phyloP scores from a whole-genome alignment of 2,113 vertebrate species.

The Ardeotis arabs region DNA sequence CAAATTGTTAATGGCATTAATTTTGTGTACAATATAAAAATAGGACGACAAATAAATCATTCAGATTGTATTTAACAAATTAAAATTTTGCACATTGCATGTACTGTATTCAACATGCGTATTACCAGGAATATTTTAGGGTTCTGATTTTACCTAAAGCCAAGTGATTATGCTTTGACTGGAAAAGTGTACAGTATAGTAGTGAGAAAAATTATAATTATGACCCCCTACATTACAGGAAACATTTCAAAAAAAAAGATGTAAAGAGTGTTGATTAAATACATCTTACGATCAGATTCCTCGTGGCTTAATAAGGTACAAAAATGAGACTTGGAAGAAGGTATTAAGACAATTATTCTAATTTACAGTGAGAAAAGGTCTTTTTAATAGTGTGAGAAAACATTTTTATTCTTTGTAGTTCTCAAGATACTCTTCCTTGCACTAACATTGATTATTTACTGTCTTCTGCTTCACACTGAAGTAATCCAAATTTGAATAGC shows the following conservation, averaged over 20 bases:
- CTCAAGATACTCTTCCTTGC: neutral
- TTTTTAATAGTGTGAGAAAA: neutral
- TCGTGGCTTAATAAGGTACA: neutral
- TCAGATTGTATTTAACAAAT: neutral
- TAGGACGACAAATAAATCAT: neutral
- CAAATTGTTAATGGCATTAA: neutral
- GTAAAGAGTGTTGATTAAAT: neutral
- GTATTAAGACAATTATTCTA: neutral
- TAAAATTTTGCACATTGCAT: neutral
- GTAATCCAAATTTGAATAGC: neutral
- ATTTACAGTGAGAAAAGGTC: neutral
- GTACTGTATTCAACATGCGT: neutral
- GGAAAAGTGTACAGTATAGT: neutral
- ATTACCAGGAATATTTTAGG: neutral
- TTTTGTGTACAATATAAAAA: neutral
- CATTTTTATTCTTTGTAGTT: neutral
- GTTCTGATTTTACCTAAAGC: neutral
- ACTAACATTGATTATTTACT: neutral
- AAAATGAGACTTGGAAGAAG: neutral
- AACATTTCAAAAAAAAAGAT: neutral
- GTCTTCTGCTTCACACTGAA: neutral
- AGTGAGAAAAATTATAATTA: neutral
- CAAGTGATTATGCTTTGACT: neutral
- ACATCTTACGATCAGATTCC: neutral
- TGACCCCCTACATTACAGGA: neutral